Conservation (phyloP, 1,140 invertebrate genomes). For the Drosophila pandora region DNA sequence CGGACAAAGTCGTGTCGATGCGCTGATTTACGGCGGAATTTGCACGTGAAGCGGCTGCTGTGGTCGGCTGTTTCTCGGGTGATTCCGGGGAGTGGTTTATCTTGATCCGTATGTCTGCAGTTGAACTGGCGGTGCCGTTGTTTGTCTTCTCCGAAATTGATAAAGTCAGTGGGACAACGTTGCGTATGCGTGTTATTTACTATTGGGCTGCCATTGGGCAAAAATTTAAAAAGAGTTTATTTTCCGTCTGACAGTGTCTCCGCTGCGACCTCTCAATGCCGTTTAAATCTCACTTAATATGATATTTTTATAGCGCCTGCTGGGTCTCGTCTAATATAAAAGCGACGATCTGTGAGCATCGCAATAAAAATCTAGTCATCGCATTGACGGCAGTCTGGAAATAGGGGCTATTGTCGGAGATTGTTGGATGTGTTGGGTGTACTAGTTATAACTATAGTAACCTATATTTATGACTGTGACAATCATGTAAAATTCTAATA, state of each 20-base stretch:
- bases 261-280: conserved; percentile 52
- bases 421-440: conserved; percentile 2
- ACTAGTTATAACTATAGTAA: conserved; percentile 1
- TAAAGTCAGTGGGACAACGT: conserved; percentile 43
- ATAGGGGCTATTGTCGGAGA: conserved; percentile 18
- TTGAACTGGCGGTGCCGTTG: conserved; percentile 45
- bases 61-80: conserved; percentile 42
- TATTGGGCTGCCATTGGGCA: conserved; percentile 19
- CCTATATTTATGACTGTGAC: background rate
- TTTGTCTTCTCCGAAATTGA: conserved; percentile 52
- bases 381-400: conserved; percentile 2
- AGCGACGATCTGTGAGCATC: background rate
- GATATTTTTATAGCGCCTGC: conserved; percentile 21
- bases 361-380: conserved; percentile 13
- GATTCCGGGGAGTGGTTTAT: conserved; percentile 27
- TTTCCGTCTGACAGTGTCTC: conserved; percentile 1
- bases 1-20: conserved; percentile 48
- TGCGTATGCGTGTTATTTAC: conserved; percentile 72
- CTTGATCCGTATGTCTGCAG: conserved; percentile 55
- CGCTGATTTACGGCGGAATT: conserved; percentile 55
- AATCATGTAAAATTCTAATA: background rate
- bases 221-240: conserved; percentile 47
- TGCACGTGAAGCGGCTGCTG: conserved; percentile 56
- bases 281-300: conserved; percentile 25
- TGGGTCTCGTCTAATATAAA: conserved; percentile 3